Percentiles rank a stretch among this genome's conserved stretches.
Conservation (phyloP, 2,888 invertebrate species). For the Seira musarum region DNA sequence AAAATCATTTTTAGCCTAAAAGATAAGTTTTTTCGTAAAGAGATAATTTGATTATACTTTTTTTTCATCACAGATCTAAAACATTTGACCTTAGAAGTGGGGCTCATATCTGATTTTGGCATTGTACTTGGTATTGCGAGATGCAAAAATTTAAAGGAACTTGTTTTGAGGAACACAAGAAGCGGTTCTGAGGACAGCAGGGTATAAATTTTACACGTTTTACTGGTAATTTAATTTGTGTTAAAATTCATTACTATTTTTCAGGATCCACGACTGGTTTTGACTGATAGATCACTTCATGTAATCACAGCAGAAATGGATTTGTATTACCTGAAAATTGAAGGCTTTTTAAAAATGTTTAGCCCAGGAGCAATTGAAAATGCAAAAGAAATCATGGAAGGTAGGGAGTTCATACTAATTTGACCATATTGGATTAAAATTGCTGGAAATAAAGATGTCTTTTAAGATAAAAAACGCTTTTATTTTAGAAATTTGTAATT, state of each 20-base stretch:
- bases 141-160: slow-evolving; percentile 39
- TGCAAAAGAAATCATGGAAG: slow-evolving; percentile 8
- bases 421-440: too few species aligned
- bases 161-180: slow-evolving; percentile 39
- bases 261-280: slow-evolving; percentile 33
- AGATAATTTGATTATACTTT: too few species aligned
- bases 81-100: slow-evolving; percentile 49
- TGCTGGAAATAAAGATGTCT: too few species aligned
- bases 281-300: slow-evolving; percentile 42
- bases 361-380: slow-evolving; percentile 32
- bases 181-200: slow-evolving; percentile 26
- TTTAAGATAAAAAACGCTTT: too few species aligned
- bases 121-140: slow-evolving; percentile 51
- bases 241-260: too few species aligned
- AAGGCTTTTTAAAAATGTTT: slow-evolving; percentile 49
- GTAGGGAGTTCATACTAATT: slow-evolving; percentile 29
- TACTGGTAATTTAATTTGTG: too few species aligned
- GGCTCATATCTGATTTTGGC: slow-evolving; percentile 54
- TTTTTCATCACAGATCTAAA: slow-evolving; percentile 43
- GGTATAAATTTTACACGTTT: slow-evolving; percentile 17
- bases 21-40: too few species aligned
- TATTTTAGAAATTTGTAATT: too few species aligned
- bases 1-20: not conserved
- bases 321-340: slow-evolving; percentile 51
- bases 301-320: slow-evolving; percentile 42